A percentile compares a stretch with the other conserved stretches of the same genome.
Conservation (phyloP, 2,888 invertebrate species). For the Fragum whitleyi region DNA sequence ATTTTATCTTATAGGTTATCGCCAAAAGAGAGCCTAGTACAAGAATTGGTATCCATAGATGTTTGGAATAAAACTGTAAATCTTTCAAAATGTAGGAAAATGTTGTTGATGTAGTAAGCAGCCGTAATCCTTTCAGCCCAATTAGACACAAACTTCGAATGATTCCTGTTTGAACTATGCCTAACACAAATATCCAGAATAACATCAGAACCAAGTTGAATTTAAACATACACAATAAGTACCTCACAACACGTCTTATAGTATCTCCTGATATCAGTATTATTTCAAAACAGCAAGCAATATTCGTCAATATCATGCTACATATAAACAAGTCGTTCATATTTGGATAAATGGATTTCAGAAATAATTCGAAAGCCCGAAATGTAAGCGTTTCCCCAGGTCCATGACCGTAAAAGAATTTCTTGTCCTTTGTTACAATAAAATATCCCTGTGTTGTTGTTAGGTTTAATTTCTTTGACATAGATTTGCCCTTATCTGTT, state of each 20-base stretch:
- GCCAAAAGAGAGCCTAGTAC: conserved; percentile 72
- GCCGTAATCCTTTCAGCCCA: conserved; percentile 80
- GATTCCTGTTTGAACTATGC: conserved; percentile 84
- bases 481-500: conserved; percentile 64
- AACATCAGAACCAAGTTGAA: conserved; percentile 86
- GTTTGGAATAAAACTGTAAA: conserved; percentile 72
- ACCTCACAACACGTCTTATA: conserved; percentile 82
- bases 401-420: conserved; percentile 84
- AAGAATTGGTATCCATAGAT: conserved; percentile 69
- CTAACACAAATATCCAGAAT: conserved; percentile 86
- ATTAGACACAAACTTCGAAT: conserved; percentile 81
- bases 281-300: conserved; percentile 85
- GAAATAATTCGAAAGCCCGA: conserved; percentile 85
- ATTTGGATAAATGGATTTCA: conserved; percentile 86
- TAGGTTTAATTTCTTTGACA: conserved; percentile 64
- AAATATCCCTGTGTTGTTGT: conserved; percentile 83
- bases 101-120: conserved; percentile 81
- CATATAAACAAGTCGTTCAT: conserved; percentile 87
- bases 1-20: conserved; percentile 45
- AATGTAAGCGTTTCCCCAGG: conserved; percentile 85
- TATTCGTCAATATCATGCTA: conserved; percentile 85
- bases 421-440: conserved; percentile 85
- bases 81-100: conserved; percentile 79
- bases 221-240: conserved; percentile 85
- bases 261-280: conserved; percentile 84